phyloP scores from a whole-genome alignment of 2,888 invertebrate species.

The Hipparchia semele region DNA sequence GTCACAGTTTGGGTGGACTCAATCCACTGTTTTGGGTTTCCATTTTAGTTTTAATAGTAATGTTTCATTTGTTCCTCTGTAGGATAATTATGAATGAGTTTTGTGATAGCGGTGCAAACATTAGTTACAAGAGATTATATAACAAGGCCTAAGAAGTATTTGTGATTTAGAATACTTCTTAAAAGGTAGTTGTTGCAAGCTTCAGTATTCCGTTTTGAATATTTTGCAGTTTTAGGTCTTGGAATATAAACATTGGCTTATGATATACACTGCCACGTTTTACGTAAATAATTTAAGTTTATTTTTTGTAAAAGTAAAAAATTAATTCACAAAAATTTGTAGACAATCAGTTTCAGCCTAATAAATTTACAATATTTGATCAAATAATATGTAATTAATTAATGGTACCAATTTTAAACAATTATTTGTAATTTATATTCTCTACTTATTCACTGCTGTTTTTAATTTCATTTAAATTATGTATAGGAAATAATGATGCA shows the following conservation, averaged over 20 bases:
- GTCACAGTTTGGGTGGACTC: slow-evolving; percentile 93
- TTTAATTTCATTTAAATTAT: too few relatives aligned
- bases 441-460: too few relatives aligned
- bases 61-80: slow-evolving; percentile 96
- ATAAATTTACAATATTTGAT: neutral
- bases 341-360: neutral
- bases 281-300: neutral
- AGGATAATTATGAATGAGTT: slow-evolving; percentile 96
- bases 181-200: slow-evolving; percentile 9
- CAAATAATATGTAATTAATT: neutral
- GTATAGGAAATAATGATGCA: too few relatives aligned
- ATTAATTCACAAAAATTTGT: neutral
- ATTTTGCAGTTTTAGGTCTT: slow-evolving; percentile 2
- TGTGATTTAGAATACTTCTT: neutral
- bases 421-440: too few relatives aligned
- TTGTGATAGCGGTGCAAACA: slow-evolving; percentile 88
- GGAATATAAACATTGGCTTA: slow-evolving; percentile 17
- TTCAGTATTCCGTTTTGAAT: slow-evolving; percentile 25
- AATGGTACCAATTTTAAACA: too few relatives aligned
- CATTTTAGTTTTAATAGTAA: slow-evolving; percentile 92
- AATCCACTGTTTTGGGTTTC: slow-evolving; percentile 97
- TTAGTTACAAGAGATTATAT: slow-evolving; percentile 87
- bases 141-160: slow-evolving; percentile 84
- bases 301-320: neutral
- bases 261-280: slow-evolving; percentile 29